Base-by-base conservation (phyloP, 1,140 invertebrate species). In the Pseudomyrmex pallidus region DNA sequence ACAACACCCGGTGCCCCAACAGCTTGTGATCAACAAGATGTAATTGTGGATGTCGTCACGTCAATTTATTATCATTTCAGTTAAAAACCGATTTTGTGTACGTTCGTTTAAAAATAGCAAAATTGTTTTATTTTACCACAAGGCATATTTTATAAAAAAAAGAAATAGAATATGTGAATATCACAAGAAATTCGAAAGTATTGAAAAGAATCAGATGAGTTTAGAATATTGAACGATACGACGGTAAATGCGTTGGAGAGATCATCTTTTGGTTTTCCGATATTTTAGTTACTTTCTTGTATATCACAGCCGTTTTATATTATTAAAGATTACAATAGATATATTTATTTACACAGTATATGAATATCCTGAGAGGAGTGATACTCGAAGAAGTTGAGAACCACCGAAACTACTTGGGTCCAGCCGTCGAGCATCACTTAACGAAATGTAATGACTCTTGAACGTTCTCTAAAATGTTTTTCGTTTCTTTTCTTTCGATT, bases 381-480 rank as follows among this genome's bases (percentile, higher is more conserved):
- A 68, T 52, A 2, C 46, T 67, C 12, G 20, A 59, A 12, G 17
- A 59, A 54, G 15, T 74, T 74, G 44, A 74, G 57, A 61, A 61
- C 15, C 44, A 2, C 25, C 20, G n/a, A 48, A 25, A 12, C 13
- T 62, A 74, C 57, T 50, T 61, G 35, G 5, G n/a, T 20, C 46
- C 9, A 25, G 1, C n/a, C 12, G 15, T 20, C 35, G 35, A 52
- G 35, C 20, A 20, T 63, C 46, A 50, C 46, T 64, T 74, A 52
- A 76, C 17, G 25, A 56, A 77, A 66, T 66, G 12, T 77, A 25
- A 66, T 63, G 48, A 17, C 13, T 20, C 22, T 12, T 22, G 56
- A 2, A 9, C 22, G 13, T 67, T n/a, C 48, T 66, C 12, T 66
- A 46, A 76, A 76, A 48, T 35, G 35, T 35, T 35, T 35, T 35